Evolutionary conservation across 2,797 vertebrate species (phyloP).

Genomic region (Pangasius djambal): DNA sequence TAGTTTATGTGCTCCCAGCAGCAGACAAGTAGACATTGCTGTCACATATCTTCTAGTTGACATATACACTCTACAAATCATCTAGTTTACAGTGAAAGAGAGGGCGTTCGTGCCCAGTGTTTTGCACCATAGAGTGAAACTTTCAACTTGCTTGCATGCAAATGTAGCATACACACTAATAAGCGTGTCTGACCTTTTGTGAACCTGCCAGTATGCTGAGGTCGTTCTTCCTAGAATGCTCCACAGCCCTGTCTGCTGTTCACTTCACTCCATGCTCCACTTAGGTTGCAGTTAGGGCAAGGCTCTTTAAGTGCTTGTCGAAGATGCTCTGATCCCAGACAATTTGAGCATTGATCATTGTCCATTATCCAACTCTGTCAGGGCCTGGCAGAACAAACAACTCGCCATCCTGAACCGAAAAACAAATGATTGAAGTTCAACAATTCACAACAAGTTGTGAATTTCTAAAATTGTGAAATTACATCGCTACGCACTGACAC

Average conservation of each 20-base stretch:
- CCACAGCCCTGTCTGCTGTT: neutral
- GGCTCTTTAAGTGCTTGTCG: neutral
- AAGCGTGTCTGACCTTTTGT: neutral
- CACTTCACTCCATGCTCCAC: neutral
- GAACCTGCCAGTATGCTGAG: neutral
- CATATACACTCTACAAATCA: neutral
- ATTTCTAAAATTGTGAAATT: neutral
- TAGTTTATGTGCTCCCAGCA: neutral
- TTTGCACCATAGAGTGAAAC: neutral
- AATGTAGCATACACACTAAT: neutral
- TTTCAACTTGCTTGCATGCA: neutral
- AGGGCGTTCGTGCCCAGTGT: neutral
- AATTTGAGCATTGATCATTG: constrained; percentile 4
- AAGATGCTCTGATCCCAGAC: constrained; percentile 12
- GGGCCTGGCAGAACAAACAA: constrained; percentile 1
- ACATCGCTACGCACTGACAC: neutral
- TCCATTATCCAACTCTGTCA: neutral
- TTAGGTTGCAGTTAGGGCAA: neutral
- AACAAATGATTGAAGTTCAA: constrained; percentile 5
- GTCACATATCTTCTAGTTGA: neutral
- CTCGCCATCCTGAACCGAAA: neutral
- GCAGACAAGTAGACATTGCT: neutral
- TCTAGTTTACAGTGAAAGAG: neutral
- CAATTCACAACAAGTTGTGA: neutral
- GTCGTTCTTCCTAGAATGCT: neutral